Base-by-base conservation (phyloP, 2,888 invertebrate genomes). In the Laothoe populi region DNA sequence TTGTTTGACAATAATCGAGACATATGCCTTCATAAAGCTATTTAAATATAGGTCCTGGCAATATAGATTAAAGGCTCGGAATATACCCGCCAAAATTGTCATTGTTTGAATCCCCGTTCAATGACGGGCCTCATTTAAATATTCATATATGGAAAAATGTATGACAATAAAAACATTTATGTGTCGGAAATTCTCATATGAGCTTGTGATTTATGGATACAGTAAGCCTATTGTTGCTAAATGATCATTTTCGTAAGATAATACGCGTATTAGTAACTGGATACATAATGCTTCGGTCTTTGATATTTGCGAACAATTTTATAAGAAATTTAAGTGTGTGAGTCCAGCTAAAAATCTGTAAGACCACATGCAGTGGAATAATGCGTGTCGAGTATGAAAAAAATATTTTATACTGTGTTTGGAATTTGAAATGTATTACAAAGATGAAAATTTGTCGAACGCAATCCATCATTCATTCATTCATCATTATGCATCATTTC, bases 121-220 rank as follows among this genome's bases (percentile, higher is more conserved):
- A 21, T 21, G 31, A 19, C 35, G 19, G 19, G 59, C 42, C 11
- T 26, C 16, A 59, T 45, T 59, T 45, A 59, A 42, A 59, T 59
- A 59, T 59, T 59, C 59, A 59, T 59, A 4, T 45, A 44, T 59
- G 59, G 44, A 59, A 59, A 59, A 59, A 59, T 59, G 35, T 59
- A 10, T 26, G 44, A 45, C 59, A 21, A 13, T 44, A 45, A 45
- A 26, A 58, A 42, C 16, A 42, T 40, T 45, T 59, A 26, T 49
- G 11, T 19, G 53, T 19, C 35, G 53, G 35, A 44, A 19, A 53
- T 35, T 53, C 19, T 13, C 48, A 11, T 19, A 21, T 8, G 5
- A 19, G 19, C 19, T 46, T 35, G 10, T 53, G 16, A 35, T 13
- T 53, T 53, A 53, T 53, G 53, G 8, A 19, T 53, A 53, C 35